Base-by-base conservation (phyloP, 2,888 invertebrate species). In the Torymus texanus region DNA sequence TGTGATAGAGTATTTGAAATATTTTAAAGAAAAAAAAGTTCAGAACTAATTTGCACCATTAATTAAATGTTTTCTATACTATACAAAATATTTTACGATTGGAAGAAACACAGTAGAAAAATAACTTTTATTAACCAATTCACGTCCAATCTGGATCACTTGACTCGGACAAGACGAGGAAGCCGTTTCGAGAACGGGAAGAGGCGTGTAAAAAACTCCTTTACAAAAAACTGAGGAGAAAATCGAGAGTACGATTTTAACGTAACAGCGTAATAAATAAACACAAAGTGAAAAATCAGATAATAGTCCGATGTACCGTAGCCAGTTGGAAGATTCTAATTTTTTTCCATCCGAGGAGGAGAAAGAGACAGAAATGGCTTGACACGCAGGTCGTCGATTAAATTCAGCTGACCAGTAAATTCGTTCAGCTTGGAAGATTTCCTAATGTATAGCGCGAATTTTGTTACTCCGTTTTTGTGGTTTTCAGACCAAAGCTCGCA, bases 321-420 rank as follows among this genome's bases (percentile, higher is more conserved):
- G 84, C 83, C 83, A 84, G 83, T 87, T 87, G 84, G 83, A 83
- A 84, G 85, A 86, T 85, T 85, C 85, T 85, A 85, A 86, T 85
- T 87, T 87, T 87, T 86, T 87, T 87, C 67, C 67, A 66, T 16
- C n/a, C 62, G 78, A 71, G 81, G 53, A 71, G 72, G 76, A 68
- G 72, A 80, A 68, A 63, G 75, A 63, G 63, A 75, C 56, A 61
- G 76, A 67, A 70, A 68, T 78, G 78, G 74, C 78, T 50, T 63
- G 41, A 59, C 63, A 68, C 56, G 59, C 71, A 29, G 51, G 68
- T 79, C 72, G 66, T 70, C 13, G 41, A 75, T 72, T 56, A 75
- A 75, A 79, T 79, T 1, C 21, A n/a, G 1, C 11, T 21, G 55
- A 66, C n/a, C 10, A 16, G 50, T 21, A 16, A 62, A 14, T 51